Evolutionary conservation across 2,888 invertebrate species (phyloP).

Genomic region (Hyalella azteca): DNA sequence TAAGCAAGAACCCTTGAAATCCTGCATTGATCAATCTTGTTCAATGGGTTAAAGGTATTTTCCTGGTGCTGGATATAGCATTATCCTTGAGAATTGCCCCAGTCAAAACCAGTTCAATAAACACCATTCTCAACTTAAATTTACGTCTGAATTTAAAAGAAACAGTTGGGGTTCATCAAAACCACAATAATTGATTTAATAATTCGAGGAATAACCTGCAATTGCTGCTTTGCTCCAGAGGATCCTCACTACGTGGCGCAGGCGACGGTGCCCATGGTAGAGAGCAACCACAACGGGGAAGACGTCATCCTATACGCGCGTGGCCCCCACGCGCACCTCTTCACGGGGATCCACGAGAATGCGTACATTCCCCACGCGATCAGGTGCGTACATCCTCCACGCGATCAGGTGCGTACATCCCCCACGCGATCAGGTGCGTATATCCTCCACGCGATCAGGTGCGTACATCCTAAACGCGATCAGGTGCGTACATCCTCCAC

Average conservation of each 20-base stretch:
- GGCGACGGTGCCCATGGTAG: slow-evolving; percentile 51
- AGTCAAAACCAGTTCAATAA: too few species aligned
- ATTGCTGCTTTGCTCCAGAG: too few species aligned
- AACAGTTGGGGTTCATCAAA: too few species aligned
- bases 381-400: slow-evolving; percentile 17
- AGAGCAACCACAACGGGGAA: slow-evolving; percentile 81
- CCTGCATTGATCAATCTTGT: too few species aligned
- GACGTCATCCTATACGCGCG: slow-evolving; percentile 86
- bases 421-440: neutral
- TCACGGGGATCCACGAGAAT: slow-evolving; percentile 80
- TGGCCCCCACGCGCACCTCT: slow-evolving; percentile 82
- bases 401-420: neutral
- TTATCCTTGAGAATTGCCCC: too few species aligned
- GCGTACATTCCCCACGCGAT: slow-evolving; percentile 76
- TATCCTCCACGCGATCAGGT: neutral
- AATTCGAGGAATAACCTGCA: too few species aligned
- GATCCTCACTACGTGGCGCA: slow-evolving; percentile 48
- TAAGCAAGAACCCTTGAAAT: too few species aligned
- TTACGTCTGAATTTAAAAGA: too few species aligned
- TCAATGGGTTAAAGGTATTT: too few species aligned
- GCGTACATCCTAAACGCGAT: neutral
- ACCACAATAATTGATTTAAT: too few species aligned
- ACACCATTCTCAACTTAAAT: too few species aligned
- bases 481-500: neutral
- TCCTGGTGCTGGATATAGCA: too few species aligned